Evolutionary conservation across 2,888 invertebrate species (phyloP).

Genomic region (Microctonus brassicae): DNA sequence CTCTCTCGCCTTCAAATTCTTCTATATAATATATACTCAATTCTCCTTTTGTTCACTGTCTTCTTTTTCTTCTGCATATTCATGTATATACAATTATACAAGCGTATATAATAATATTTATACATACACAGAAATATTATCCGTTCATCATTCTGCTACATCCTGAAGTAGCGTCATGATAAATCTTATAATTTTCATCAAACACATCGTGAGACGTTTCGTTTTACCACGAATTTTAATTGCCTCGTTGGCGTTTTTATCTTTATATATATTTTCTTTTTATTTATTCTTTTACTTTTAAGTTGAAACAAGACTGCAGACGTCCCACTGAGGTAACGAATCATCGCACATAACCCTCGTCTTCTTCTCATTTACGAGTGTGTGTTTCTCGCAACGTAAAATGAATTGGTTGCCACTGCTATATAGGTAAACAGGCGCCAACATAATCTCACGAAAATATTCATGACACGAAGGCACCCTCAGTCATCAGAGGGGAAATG

Average conservation of each 20-base stretch:
- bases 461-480: conserved; percentile 37
- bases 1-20: conserved; percentile 16
- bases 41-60: neutral
- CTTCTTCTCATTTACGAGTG: conserved; percentile 12
- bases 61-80: neutral
- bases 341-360: conserved; percentile 22
- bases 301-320: neutral
- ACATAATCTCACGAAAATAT: conserved; percentile 26
- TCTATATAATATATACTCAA: neutral
- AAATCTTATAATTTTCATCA: neutral
- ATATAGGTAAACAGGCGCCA: conserved; percentile 9
- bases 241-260: neutral
- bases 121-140: neutral
- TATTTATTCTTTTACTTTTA: neutral
- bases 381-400: neutral
- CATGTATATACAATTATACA: neutral
- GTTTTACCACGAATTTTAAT: conserved; percentile 2
- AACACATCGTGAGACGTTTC: neutral
- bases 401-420: neutral
- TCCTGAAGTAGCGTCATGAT: conserved; percentile 5
- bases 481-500: conserved; percentile 5
- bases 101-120: no score
- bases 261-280: neutral
- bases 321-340: conserved; percentile 5
- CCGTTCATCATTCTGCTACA: neutral